A percentile compares a stretch with the other conserved stretches of the same genome.
Evolutionary conservation across 2,888 invertebrate genomes (phyloP).

Genomic region (Phymatocera aterrima): DNA sequence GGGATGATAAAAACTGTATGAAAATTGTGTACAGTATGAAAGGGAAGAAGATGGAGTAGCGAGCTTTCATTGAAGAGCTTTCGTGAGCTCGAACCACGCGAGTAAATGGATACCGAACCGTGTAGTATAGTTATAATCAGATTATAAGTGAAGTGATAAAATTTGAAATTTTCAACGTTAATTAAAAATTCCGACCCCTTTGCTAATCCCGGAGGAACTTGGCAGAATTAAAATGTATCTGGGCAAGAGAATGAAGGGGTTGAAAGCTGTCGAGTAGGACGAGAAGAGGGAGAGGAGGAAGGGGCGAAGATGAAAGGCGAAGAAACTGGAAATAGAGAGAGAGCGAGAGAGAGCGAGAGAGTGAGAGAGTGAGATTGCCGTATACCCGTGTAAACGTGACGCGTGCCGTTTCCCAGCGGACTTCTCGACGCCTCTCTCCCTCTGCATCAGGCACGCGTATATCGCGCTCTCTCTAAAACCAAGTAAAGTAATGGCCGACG

Average conservation of each 20-base stretch:
- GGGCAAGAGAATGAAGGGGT: constrained; percentile 34
- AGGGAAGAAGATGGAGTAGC: neutral
- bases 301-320: neutral
- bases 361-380: constrained; percentile 47
- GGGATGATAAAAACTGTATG: neutral
- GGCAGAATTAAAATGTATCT: constrained; percentile 54
- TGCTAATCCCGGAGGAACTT: neutral
- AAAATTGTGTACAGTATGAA: neutral
- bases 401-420: constrained; percentile 71
- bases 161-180: constrained; percentile 21
- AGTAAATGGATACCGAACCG: neutral
- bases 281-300: constrained; percentile 7
- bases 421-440: constrained; percentile 66
- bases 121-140: neutral
- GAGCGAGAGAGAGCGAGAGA: constrained; percentile 42
- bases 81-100: neutral
- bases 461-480: constrained; percentile 61
- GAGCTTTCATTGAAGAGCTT: neutral
- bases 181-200: constrained; percentile 34
- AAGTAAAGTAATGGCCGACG: constrained; percentile 58
- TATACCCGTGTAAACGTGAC: constrained; percentile 64
- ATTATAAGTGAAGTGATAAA: constrained; percentile 2
- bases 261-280: constrained; percentile 2
- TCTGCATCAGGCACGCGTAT: constrained; percentile 48
- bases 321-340: neutral